Conservation (phyloP, 2,797 vertebrate species). For the Calcarius lapponicus region DNA sequence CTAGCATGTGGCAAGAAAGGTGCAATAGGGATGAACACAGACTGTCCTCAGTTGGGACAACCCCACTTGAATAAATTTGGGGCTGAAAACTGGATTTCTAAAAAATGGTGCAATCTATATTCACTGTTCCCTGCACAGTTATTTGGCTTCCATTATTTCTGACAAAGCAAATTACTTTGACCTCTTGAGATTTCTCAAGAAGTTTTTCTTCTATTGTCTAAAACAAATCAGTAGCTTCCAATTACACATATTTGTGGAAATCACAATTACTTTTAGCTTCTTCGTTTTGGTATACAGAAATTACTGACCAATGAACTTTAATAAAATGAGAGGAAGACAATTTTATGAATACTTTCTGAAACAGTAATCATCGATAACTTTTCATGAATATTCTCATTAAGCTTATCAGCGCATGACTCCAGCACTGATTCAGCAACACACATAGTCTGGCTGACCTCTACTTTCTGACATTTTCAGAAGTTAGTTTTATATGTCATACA, state of each 20-base stretch:
- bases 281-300: background rate
- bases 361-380: slow-evolving; percentile 9
- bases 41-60: background rate
- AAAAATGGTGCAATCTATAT: background rate
- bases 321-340: background rate
- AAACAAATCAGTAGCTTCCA: background rate
- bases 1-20: background rate
- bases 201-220: background rate
- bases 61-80: background rate
- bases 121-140: background rate
- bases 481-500: background rate
- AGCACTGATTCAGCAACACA: background rate
- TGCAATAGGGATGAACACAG: background rate
- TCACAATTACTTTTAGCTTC: background rate
- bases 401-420: background rate
- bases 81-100: background rate
- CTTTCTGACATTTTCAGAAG: slow-evolving; percentile 32
- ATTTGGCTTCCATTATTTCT: background rate
- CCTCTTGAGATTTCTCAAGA: background rate
- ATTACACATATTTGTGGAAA: background rate
- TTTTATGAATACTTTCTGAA: background rate
- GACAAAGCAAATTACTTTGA: background rate
- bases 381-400: slow-evolving; percentile 10
- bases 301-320: slow-evolving; percentile 9
- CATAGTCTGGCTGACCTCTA: background rate